phyloP scores from a whole-genome alignment of 2,113 vertebrate genomes.

The Eurypyga helias region DNA sequence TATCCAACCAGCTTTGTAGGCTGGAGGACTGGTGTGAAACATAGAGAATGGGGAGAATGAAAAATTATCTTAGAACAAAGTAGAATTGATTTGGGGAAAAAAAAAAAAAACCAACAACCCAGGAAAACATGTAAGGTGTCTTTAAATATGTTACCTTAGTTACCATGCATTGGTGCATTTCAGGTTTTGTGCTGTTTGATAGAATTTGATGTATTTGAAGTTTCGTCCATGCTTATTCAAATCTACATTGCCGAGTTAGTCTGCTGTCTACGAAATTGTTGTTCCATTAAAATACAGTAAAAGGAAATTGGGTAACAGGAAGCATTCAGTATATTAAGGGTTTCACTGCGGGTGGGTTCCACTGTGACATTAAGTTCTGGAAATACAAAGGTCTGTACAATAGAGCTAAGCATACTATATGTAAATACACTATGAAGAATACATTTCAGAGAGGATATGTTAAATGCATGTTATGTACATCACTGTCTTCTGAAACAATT shows the following conservation, averaged over 20 bases:
- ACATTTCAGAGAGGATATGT: not conserved
- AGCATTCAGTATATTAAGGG: not conserved
- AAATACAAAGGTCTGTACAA: not conserved
- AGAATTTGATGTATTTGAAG: constrained; percentile 21
- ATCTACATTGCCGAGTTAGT: not conserved
- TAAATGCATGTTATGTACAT: not conserved
- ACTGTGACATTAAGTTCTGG: not conserved
- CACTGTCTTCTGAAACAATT: not conserved
- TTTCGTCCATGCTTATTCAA: constrained; percentile 35
- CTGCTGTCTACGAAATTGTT: constrained; percentile 28
- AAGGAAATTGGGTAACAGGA: constrained; percentile 44
- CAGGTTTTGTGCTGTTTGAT: constrained; percentile 32
- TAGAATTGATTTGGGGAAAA: not conserved
- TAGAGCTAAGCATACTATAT: not conserved
- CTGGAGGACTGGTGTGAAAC: not conserved
- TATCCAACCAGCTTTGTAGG: not conserved
- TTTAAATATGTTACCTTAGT: not conserved
- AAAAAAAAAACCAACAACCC: no score
- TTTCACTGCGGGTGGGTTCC: not conserved
- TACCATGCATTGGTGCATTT: not conserved
- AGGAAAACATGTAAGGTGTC: not conserved
- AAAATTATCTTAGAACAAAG: not conserved
- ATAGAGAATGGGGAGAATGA: not conserved
- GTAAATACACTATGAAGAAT: not conserved
- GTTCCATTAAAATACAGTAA: constrained; percentile 49